Percentiles rank a stretch among this genome's conserved stretches.
These are phyloP conservation scores for Prunella fulvescens DNA, from an alignment of 2,113 vertebrate species.

Conservation along the genomic window DNA sequence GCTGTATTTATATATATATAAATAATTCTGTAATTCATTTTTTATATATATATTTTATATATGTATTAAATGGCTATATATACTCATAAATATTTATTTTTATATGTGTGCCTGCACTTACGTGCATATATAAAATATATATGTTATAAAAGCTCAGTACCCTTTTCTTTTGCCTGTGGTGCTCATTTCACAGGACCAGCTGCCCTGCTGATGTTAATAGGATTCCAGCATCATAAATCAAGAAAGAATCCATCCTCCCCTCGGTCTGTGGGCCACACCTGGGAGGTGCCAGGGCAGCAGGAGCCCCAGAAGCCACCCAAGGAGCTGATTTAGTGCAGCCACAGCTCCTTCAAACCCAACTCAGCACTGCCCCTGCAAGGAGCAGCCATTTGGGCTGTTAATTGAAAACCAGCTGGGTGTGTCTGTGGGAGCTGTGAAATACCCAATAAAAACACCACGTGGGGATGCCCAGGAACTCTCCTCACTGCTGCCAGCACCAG, in stretches of 20 bases:
- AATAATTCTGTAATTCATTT: no score
- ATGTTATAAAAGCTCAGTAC: background rate
- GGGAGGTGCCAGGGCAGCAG: background rate
- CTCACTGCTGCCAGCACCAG: background rate
- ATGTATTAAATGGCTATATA: background rate
- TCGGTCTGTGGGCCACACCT: background rate
- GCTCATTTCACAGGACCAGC: background rate
- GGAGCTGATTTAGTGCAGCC: background rate
- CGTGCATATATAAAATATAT: background rate
- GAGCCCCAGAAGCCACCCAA: background rate
- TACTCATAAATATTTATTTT: background rate
- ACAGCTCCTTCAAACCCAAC: background rate
- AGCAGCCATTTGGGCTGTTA: background rate
- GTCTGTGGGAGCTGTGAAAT: background rate
- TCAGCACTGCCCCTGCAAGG: accelerated
- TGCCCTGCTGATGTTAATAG: background rate
- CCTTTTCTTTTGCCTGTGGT: background rate
- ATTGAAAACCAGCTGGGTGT: background rate
- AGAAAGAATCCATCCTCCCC: background rate
- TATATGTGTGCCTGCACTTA: no score
- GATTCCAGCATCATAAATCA: background rate
- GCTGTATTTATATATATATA: background rate
- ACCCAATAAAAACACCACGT: background rate
- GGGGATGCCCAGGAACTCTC: background rate
- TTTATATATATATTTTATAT: no score